These are phyloP conservation scores for Dendrolimus kikuchii DNA, from an alignment of 1,140 invertebrate genomes.

Conservation along the genomic window DNA sequence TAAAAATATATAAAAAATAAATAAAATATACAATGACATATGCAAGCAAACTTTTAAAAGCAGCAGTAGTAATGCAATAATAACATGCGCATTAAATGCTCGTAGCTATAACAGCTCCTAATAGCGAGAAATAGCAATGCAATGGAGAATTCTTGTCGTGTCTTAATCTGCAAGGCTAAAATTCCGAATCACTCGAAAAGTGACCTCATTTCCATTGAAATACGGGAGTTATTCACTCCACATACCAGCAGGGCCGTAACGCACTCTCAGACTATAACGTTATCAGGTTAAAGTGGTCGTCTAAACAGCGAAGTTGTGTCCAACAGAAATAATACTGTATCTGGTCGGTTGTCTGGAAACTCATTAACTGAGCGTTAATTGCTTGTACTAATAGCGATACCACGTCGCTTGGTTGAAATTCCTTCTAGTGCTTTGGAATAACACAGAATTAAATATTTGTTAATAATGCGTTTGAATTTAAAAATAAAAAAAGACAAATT, in stretches of 20 bases:
- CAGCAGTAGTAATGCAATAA: too few species aligned
- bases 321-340: constrained; percentile 18
- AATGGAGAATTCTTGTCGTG: not conserved
- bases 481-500: not conserved
- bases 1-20: too few species aligned
- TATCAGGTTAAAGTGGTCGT: constrained; percentile 21
- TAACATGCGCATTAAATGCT: too few species aligned
- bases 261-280: constrained; percentile 24
- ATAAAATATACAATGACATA: too few species aligned
- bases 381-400: constrained; percentile 49
- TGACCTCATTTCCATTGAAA: constrained; percentile 26
- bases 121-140: not conserved
- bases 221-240: constrained; percentile 25
- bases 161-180: not conserved
- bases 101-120: too few species aligned
- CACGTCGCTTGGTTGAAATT: constrained; percentile 43
- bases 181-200: constrained; percentile 16
- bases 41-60: too few species aligned
- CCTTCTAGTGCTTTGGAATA: constrained; percentile 46
- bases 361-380: constrained; percentile 65
- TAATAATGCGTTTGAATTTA: too few species aligned
- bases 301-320: constrained; percentile 4
- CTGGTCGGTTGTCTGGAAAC: constrained; percentile 37
- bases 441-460: too few species aligned
- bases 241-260: constrained; percentile 19